These are phyloP conservation scores for Myripristis murdjan DNA, from an alignment of 2,797 vertebrate genomes.

Conservation along the genomic window DNA sequence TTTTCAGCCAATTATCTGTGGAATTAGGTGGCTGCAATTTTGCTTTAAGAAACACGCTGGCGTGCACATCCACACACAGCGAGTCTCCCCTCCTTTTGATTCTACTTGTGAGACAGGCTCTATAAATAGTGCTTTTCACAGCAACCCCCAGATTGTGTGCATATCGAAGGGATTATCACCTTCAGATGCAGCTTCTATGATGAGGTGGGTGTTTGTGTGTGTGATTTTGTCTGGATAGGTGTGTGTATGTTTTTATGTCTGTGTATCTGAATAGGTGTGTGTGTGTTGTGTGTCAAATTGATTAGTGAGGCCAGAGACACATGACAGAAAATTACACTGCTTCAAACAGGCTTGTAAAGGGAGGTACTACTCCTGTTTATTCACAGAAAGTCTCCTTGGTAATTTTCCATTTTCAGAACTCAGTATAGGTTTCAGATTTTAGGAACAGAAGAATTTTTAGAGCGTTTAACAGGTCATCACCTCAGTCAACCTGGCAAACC, in stretches of 20 bases:
- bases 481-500: no score
- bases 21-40: slow-evolving; percentile 29
- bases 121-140: slow-evolving; percentile 68
- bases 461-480: no score
- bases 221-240: not conserved
- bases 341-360: no score
- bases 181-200: slow-evolving; percentile 42
- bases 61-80: slow-evolving; percentile 32
- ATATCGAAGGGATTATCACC: slow-evolving; percentile 70
- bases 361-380: no score
- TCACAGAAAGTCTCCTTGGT: no score
- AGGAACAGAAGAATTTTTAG: no score
- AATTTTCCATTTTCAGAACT: no score
- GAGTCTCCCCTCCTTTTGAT: not conserved
- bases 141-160: slow-evolving; percentile 47
- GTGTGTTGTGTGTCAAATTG: not conserved
- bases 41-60: slow-evolving; percentile 29
- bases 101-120: slow-evolving; percentile 42
- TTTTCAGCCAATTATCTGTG: slow-evolving; percentile 48
- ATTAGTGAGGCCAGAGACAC: no score
- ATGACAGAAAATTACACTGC: no score
- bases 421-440: no score
- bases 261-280: not conserved
- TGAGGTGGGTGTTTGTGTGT: slow-evolving; percentile 3
- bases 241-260: not conserved